These are phyloP conservation scores for Syngnathus floridae DNA, from an alignment of 2,113 vertebrate genomes.

Conservation along the genomic window DNA sequence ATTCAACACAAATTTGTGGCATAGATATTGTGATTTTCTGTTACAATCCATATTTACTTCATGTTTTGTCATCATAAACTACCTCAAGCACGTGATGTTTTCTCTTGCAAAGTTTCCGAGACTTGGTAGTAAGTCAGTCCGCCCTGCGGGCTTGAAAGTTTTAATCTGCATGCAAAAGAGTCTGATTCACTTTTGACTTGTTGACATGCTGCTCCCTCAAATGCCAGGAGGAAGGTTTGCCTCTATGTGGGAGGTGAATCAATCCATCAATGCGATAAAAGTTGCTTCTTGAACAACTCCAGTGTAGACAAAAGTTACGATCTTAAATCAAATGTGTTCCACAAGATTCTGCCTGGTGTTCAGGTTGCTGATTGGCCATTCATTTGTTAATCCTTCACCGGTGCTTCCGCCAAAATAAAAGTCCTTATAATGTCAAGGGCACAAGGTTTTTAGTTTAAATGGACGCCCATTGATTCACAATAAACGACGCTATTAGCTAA, in stretches of 20 bases:
- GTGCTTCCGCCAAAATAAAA: slow-evolving; percentile 39
- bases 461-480: slow-evolving; percentile 13
- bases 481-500: slow-evolving; percentile 18
- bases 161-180: neutral
- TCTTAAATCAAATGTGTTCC: neutral
- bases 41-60: no score
- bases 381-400: slow-evolving; percentile 39
- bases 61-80: neutral
- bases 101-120: neutral
- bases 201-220: neutral
- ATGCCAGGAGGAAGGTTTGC: neutral
- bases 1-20: neutral
- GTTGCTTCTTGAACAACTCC: neutral
- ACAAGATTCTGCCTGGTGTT: neutral
- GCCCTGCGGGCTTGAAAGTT: neutral
- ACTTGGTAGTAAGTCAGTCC: neutral
- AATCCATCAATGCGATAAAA: neutral
- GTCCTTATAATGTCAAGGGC: slow-evolving; percentile 19
- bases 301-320: neutral
- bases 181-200: slow-evolving; percentile 1
- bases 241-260: neutral
- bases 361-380: neutral
- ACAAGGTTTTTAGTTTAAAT: slow-evolving; percentile 14
- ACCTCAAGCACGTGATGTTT: neutral
- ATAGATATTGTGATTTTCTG: no score